A percentile compares a stretch with the other conserved stretches of the same genome.
These are phyloP conservation scores for Poeciliopsis retropinna DNA, from an alignment of 2,113 vertebrate genomes.

Conservation along the genomic window DNA sequence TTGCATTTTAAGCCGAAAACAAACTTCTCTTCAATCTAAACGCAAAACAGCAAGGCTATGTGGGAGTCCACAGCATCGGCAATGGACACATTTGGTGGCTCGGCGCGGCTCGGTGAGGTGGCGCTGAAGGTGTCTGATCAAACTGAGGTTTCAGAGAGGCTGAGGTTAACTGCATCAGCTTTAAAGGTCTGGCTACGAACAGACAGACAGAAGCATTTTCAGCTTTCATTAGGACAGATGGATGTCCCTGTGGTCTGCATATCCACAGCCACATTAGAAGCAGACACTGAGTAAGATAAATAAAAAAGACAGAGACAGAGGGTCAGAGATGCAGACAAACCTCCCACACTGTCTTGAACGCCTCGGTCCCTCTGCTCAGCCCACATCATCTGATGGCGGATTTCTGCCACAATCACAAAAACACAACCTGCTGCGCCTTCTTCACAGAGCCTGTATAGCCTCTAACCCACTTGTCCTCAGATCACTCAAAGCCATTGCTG, in stretches of 20 bases:
- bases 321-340: constrained; percentile 49
- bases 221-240: constrained; percentile 1
- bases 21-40: constrained; percentile 1
- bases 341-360: constrained; percentile 51
- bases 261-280: constrained; percentile 1
- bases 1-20: background rate
- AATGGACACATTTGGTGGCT: background rate
- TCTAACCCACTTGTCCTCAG: constrained; percentile 56
- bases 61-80: constrained; percentile 4
- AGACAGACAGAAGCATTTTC: constrained; percentile 4
- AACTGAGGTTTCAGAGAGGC: background rate
- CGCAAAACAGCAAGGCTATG: background rate
- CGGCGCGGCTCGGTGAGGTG: background rate
- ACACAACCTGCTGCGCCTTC: constrained; percentile 51
- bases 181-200: background rate
- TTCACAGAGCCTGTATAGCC: constrained; percentile 41
- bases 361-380: constrained; percentile 48
- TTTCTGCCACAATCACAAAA: constrained; percentile 41
- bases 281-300: constrained; percentile 33
- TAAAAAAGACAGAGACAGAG: constrained; percentile 49
- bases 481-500: constrained; percentile 53
- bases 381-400: constrained; percentile 50
- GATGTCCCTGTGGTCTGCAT: background rate
- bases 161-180: constrained; percentile 1
- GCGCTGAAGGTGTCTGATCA: constrained; percentile 5